Percentiles rank a stretch among this genome's conserved stretches.
phyloP scores from a whole-genome alignment of 2,797 vertebrate species.

The Centropyge bicolor region DNA sequence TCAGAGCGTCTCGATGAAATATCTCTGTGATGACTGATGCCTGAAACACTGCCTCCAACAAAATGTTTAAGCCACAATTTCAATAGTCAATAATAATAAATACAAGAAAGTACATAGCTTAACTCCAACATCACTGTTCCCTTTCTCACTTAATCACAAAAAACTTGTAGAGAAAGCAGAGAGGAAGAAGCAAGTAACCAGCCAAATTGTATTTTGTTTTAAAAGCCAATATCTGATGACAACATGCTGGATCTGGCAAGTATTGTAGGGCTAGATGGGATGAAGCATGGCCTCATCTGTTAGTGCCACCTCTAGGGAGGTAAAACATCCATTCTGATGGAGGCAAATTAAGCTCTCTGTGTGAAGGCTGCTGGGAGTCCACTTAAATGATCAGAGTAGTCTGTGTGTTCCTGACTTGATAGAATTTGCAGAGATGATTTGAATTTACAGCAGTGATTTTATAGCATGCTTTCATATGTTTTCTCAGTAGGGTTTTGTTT shows the following conservation, averaged over 20 bases:
- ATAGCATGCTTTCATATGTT: neutral
- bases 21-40: neutral
- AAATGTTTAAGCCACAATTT: neutral
- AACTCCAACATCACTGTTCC: neutral
- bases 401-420: neutral
- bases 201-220: neutral
- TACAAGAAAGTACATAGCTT: too few species aligned
- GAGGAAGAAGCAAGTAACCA: neutral
- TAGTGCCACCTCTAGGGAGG: neutral
- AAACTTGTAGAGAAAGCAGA: neutral
- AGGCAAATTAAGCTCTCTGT: neutral
- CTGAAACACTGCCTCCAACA: neutral
- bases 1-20: neutral
- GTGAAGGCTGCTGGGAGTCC: neutral
- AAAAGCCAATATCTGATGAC: slow-evolving; percentile 6
- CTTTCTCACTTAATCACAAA: neutral
- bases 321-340: neutral
- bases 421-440: neutral
- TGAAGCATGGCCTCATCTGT: slow-evolving; percentile 14
- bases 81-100: neutral
- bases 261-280: neutral
- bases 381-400: neutral
- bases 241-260: neutral
- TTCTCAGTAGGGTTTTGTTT: neutral
- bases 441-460: neutral